phyloP scores from a whole-genome alignment of 2,888 invertebrate genomes.

The Actias luna region DNA sequence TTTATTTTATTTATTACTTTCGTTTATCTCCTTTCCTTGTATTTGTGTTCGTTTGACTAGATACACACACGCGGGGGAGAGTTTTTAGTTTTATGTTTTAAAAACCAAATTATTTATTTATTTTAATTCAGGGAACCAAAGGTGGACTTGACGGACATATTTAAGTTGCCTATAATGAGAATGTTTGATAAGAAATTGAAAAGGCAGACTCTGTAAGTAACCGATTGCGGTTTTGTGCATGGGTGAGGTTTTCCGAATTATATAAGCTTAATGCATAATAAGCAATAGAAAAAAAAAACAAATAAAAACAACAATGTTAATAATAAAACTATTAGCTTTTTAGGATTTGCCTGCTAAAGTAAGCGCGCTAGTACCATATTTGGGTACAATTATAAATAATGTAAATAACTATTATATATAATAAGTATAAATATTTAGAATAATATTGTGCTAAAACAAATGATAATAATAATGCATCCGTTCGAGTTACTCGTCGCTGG shows the following conservation, averaged over 20 bases:
- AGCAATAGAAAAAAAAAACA: neutral
- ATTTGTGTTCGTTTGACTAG: conserved; percentile 1
- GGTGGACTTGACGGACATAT: conserved; percentile 57
- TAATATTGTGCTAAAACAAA: neutral
- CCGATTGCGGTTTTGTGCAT: conserved; percentile 39
- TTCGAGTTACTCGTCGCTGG: neutral
- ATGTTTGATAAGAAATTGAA: conserved; percentile 67
- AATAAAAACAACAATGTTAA: neutral
- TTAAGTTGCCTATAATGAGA: conserved; percentile 63
- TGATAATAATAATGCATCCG: neutral
- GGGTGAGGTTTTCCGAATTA: conserved; percentile 24
- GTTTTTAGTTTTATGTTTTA: neutral
- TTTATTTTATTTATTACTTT: neutral
- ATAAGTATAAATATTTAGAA: neutral
- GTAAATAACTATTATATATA: conserved; percentile 5
- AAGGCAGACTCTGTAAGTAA: conserved; percentile 65
- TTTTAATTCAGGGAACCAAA: conserved; percentile 62
- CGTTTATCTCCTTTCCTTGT: neutral
- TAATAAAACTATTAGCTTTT: no score
- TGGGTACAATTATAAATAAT: neutral
- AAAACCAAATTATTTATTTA: conserved; percentile 21
- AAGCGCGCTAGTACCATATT: neutral
- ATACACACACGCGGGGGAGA: neutral
- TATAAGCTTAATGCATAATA: conserved; percentile 7
- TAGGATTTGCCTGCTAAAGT: neutral